Base-by-base conservation (phyloP, 2,797 vertebrate species). In the Danio jaintianensis region DNA sequence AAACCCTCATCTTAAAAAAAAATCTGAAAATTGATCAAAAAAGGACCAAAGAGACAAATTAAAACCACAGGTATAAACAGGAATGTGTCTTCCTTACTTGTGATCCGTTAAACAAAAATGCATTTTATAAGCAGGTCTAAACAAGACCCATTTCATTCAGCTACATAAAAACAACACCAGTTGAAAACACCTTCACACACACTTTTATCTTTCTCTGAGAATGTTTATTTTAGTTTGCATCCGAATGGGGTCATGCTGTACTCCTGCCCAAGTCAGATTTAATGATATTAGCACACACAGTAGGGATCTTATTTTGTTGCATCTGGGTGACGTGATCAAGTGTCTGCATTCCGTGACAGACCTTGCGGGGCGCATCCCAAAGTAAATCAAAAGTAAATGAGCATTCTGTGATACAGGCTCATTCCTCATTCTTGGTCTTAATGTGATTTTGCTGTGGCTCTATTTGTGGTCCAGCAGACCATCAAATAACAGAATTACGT, bases 391-490 rank as follows among this genome's bases (percentile, higher is more conserved):
- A 84, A 83, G 79, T 85, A 85, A 85, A 82, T 82, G 79, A 69
- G 79, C 47, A 52, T 48, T 67, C 61, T 74, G 56, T 72, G 20
- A 76, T 70, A 47, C 38, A 48, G 70, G 47, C 68, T 81, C 85
- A 85, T 88, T 79, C 62, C 43, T 88, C 87, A 86, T 75, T 22
- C 50, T n/a, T 48, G 79, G 47, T 43, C 77, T 63, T 87, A 84
- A 82, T 84, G 80, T 74, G 69, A 89, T 86, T 87, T 75, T 58
- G 55, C 64, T 42, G 59, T 16, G 53, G 55, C 78, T 86, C 74
- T 80, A 62, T 80, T 81, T 76, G 56, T 56, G 52, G 80, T 83
- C 76, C 56, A 67, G 67, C 36, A 75, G 55, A 67, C 45, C 16
- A 6, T 71, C 48, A 71, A 79, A 68, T 40, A 83, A 75, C 56